Evolutionary conservation across 1,140 invertebrate genomes (phyloP).

Genomic region (Chrysomallon squamiferum): DNA sequence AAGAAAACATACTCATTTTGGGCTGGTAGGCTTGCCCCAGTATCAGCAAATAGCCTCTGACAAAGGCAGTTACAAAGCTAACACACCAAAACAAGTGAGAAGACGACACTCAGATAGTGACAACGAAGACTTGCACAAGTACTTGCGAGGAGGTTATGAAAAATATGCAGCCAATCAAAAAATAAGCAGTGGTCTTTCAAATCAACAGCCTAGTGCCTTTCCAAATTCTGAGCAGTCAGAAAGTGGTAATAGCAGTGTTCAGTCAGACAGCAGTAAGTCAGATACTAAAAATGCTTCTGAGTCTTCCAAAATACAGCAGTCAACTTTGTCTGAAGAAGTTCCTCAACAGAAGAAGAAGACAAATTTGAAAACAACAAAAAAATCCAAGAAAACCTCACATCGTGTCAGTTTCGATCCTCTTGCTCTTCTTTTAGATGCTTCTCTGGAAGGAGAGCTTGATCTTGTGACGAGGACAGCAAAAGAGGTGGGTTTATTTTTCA

Average conservation of each 20-base stretch:
- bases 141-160: slow-evolving; percentile 33
- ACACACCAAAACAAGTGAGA: slow-evolving; percentile 51
- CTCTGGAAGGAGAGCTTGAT: slow-evolving; percentile 96
- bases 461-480: slow-evolving; percentile 93
- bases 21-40: slow-evolving; percentile 34
- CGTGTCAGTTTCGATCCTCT: slow-evolving; percentile 97
- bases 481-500: slow-evolving; percentile 71
- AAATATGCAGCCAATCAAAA: slow-evolving; percentile 7
- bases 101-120: slow-evolving; percentile 57
- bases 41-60: slow-evolving; percentile 60
- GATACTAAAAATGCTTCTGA: too few species aligned
- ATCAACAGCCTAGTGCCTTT: not conserved
- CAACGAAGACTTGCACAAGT: slow-evolving; percentile 50
- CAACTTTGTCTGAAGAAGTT: slow-evolving; percentile 18
- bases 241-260: slow-evolving; percentile 1
- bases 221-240: not conserved
- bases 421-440: slow-evolving; percentile 93
- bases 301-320: slow-evolving; percentile 49
- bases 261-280: not conserved
- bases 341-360: slow-evolving; percentile 40
- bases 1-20: slow-evolving; percentile 26
- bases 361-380: slow-evolving; percentile 40
- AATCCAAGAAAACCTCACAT: slow-evolving; percentile 57
- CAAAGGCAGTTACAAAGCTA: slow-evolving; percentile 53
- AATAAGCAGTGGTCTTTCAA: slow-evolving; percentile 3